phyloP scores from a whole-genome alignment of 2,113 vertebrate genomes.

The Semnornis frantzii region DNA sequence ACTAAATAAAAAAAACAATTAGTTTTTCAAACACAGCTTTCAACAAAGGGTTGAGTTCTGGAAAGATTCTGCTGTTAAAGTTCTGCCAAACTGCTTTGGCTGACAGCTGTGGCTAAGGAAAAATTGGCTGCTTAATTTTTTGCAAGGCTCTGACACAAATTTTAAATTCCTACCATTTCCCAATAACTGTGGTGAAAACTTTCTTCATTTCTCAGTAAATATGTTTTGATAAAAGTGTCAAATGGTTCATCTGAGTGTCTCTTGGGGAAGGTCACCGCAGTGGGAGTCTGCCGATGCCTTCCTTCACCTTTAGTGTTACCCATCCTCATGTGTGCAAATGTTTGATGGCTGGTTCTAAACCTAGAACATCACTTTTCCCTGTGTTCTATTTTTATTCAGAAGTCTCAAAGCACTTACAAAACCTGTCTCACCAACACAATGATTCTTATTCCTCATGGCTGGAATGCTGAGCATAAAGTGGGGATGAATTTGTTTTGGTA shows the following conservation, averaged over 20 bases:
- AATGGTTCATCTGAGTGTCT: rapidly evolving
- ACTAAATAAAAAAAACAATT: background rate
- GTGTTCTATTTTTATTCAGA: background rate
- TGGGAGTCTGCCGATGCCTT: background rate
- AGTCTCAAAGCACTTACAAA: background rate
- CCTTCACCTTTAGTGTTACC: background rate
- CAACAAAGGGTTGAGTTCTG: background rate
- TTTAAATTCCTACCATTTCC: background rate
- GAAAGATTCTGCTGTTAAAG: background rate
- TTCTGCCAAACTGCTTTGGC: background rate
- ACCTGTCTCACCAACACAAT: background rate
- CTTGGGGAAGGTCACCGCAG: background rate
- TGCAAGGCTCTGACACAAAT: background rate
- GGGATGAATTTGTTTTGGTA: background rate
- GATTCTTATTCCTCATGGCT: background rate
- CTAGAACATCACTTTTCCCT: background rate
- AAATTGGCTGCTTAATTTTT: background rate
- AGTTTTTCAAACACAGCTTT: background rate
- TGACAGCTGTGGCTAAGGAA: background rate
- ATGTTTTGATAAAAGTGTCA: background rate
- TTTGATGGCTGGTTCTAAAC: background rate
- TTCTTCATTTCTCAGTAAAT: background rate
- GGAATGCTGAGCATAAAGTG: background rate
- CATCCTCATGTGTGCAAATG: rapidly evolving
- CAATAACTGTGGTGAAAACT: background rate